Base-by-base conservation (phyloP, 1,140 invertebrate genomes). In the Camponotus floridanus region DNA sequence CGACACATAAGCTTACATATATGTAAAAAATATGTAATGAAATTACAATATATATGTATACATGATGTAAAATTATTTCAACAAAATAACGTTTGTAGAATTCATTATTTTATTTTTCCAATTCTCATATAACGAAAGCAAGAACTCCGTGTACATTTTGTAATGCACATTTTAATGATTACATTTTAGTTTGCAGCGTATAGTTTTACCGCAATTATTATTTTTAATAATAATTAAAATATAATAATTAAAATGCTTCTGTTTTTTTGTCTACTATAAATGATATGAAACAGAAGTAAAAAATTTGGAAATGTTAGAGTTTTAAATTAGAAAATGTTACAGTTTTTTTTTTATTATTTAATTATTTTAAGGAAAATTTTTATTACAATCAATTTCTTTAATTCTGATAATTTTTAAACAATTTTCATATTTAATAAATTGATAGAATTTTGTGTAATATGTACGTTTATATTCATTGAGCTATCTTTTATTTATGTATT, bases 221-320 rank as follows among this genome's bases (percentile, higher is more conserved):
- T 61, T 57, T 71, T 80, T 71, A 21, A 80, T 68, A 80, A 57
- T 80, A 80, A 80, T 80, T 80, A 80, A 80, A 78, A 78, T 45
- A 65, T 45, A 78, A 78, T 78, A 65, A 65, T 78, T 65, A 78
- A 78, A 78, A 65, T 21, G n/a, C 8, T 51, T 51, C 48, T 26
- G 26, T 26, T 51, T 13, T 51, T 51, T 51, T 51, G 48, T 51
- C 15, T 4, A 5, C 48, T 18, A 51, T 4, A 39, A 80, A 80
- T 39, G 4, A 13, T 67, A 45, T 78, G 15, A 64, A 31, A n/a
- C 39, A 55, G 11, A 13, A 48, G 2, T 36, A 68, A 8, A 42
- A 55, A 68, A 67, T 65, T 5, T 48, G 21, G 26, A 45, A 64
- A 74, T 59, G 0, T 59, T 42, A 36, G 57, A 18, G 26, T 26